Evolutionary conservation across 2,797 vertebrate genomes (phyloP).

Genomic region (Erethizon dorsatum): DNA sequence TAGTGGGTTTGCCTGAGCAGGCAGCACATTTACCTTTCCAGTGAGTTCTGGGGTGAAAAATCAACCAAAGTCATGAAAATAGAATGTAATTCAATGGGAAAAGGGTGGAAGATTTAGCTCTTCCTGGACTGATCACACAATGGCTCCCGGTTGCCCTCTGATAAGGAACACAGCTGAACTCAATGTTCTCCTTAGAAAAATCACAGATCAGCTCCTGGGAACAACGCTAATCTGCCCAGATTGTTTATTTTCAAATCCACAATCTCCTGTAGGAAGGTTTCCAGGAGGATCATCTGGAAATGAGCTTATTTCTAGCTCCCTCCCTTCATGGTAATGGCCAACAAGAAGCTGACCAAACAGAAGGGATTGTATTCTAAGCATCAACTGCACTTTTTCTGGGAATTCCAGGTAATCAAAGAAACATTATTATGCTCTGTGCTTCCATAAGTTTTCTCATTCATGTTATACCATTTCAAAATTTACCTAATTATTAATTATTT

Average conservation of each 20-base stretch:
- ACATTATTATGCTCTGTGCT: background rate
- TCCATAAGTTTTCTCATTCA: background rate
- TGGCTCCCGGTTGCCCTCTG: constrained; percentile 65
- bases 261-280: constrained; percentile 43
- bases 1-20: background rate
- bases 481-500: constrained; percentile 59
- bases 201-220: constrained; percentile 53
- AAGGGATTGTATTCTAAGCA: background rate
- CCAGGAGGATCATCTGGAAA: constrained; percentile 59
- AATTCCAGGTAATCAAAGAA: constrained; percentile 45
- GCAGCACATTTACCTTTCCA: background rate
- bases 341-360: constrained; percentile 50
- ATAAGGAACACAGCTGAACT: constrained; percentile 58
- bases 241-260: constrained; percentile 71
- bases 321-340: background rate
- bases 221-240: background rate
- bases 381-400: background rate
- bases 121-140: constrained; percentile 58
- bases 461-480: constrained; percentile 20
- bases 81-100: constrained; percentile 48
- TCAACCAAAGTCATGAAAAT: constrained; percentile 31
- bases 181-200: constrained; percentile 45
- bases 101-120: constrained; percentile 53
- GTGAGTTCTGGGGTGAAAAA: constrained; percentile 30
- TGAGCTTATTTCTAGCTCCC: constrained; percentile 45